These are phyloP conservation scores for Paradoxurus hermaphroditus DNA, from an alignment of 2,113 vertebrate species.

Conservation along the genomic window DNA sequence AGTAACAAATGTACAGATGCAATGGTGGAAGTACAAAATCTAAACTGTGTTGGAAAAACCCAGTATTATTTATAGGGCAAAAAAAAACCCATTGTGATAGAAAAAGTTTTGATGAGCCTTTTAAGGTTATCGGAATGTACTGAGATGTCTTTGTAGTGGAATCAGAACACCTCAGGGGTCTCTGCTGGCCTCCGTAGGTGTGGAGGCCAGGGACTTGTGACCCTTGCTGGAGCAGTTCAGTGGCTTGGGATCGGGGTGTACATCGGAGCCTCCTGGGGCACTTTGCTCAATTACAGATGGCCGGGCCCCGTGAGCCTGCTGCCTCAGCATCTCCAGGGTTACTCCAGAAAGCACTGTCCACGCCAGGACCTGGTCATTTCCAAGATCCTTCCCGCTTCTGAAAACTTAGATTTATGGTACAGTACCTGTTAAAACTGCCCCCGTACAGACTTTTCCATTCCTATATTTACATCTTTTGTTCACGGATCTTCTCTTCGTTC, in stretches of 20 bases:
- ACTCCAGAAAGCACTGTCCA: background rate
- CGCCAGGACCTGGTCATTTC: background rate
- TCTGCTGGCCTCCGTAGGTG: background rate
- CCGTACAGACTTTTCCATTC: background rate
- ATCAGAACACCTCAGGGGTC: background rate
- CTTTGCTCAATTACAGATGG: background rate
- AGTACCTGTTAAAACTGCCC: background rate
- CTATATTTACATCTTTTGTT: background rate
- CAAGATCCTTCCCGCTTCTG: background rate
- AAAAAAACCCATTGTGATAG: background rate
- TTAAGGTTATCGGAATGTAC: background rate
- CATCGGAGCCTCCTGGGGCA: background rate
- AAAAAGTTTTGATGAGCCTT: background rate
- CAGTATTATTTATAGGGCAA: background rate
- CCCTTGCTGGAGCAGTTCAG: background rate
- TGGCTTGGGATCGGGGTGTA: background rate
- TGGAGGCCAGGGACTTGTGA: background rate
- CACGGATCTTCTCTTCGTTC: background rate
- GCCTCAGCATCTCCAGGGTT: too few species aligned
- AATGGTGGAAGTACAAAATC: background rate
- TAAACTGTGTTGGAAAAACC: background rate
- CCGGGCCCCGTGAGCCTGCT: rapidly evolving
- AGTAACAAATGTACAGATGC: background rate
- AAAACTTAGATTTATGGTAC: background rate
- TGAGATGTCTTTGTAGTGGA: background rate